Conservation (phyloP, 2,797 vertebrate genomes). For the Chanos chanos region DNA sequence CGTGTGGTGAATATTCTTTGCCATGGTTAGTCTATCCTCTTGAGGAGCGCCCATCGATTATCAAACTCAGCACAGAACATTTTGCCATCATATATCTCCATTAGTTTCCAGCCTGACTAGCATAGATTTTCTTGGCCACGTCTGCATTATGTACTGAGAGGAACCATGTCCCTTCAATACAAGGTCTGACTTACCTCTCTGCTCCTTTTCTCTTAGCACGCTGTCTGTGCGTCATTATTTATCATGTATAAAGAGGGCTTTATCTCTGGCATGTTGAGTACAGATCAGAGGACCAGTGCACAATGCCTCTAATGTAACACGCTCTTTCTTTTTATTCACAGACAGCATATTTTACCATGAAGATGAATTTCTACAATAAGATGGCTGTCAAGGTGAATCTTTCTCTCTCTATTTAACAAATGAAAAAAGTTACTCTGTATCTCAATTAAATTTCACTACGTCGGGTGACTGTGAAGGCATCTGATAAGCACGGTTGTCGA, state of each 20-base stretch:
- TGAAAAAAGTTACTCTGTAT: slow-evolving; percentile 82
- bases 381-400: slow-evolving; percentile 99
- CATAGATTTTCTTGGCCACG: slow-evolving; percentile 98
- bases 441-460: slow-evolving; percentile 74
- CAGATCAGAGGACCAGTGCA: slow-evolving; percentile 76
- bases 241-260: slow-evolving; percentile 96
- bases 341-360: slow-evolving; percentile 94
- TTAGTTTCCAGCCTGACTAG: slow-evolving; percentile 95
- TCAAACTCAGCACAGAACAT: slow-evolving; percentile 96
- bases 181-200: slow-evolving; percentile 78
- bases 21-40: slow-evolving; percentile 94
- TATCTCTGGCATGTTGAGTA: slow-evolving; percentile 88
- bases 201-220: slow-evolving; percentile 21
- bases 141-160: slow-evolving; percentile 95
- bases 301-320: slow-evolving; percentile 79
- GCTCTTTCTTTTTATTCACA: slow-evolving; percentile 82
- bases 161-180: slow-evolving; percentile 84
- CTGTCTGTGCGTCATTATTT: slow-evolving; percentile 81
- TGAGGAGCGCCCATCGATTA: slow-evolving; percentile 96
- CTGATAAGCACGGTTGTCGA: slow-evolving; percentile 57
- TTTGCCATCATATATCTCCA: slow-evolving; percentile 99
- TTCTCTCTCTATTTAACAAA: slow-evolving; percentile 88
- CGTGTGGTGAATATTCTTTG: slow-evolving; percentile 85
- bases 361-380: slow-evolving; percentile 96
- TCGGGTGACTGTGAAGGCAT: slow-evolving; percentile 71